Base-by-base conservation (phyloP, 2,113 vertebrate species). In the Dicrurus megarhynchus region DNA sequence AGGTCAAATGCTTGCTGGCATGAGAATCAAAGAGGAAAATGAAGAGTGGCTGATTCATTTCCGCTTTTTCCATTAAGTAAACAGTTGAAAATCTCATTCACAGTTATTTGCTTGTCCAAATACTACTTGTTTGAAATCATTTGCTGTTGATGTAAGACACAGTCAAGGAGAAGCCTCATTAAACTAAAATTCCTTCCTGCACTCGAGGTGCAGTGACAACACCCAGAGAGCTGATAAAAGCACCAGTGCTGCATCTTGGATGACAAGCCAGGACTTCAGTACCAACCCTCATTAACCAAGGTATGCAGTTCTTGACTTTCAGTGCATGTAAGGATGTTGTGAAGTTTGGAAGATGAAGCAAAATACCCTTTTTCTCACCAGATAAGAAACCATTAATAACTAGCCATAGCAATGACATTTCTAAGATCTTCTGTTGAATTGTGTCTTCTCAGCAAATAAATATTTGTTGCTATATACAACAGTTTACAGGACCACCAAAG, bases 71-170 rank as follows among this genome's bases (percentile, higher is more conserved):
- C 37, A 57, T 84, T 94, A 94, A 84, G 73, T 63, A 84, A 69
- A 67, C 84, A 95, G 74, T 60, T 91, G 55, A 90, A 95, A 94
- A 65, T 91, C 44, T 94, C 60, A 96, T 87, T 96, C 81, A 68
- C 50, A 90, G 64, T 84, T 92, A 95, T 76, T 65, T 63, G 37
- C 67, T 93, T 87, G 64, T 64, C 41, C 81, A 91, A 95, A 96
- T 87, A 70, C 52, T 56, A 46, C 53, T 89, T 87, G 37, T 69
- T 87, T 80, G 42, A 94, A 95, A 93, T 74, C 2, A 41, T 76
- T 84, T 85, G 81, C 63, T 89, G 61, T 27, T 92, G 27, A 50
- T 77, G 24, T 88, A 88, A 89, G 76, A 61, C 27, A 84, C 20
- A 77, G 61, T 77, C 67, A 95, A 95, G 47, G 57, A 89, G 64